phyloP scores from a whole-genome alignment of 2,797 vertebrate species.

The Carcharodon carcharias region DNA sequence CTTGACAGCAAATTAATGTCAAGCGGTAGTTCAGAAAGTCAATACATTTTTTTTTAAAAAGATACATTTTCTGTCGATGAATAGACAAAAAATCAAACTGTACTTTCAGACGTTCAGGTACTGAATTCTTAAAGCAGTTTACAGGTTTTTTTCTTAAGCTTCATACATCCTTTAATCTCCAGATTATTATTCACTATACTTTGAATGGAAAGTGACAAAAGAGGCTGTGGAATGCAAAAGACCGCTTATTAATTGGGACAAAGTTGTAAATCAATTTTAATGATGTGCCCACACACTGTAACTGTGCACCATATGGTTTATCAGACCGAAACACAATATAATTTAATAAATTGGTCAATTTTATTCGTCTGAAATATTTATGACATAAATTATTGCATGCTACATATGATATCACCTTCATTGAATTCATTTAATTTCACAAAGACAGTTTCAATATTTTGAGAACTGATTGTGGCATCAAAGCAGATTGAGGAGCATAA shows the following conservation, averaged over 20 bases:
- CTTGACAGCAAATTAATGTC: conserved; percentile 28
- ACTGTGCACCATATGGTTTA: not conserved
- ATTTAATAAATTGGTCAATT: conserved; percentile 27
- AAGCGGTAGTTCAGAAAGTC: conserved; percentile 11
- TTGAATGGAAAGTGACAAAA: conserved; percentile 7
- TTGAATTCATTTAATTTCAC: not conserved
- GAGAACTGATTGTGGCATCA: not conserved
- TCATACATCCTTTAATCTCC: not conserved
- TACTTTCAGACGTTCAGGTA: not conserved
- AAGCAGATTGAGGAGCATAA: not conserved
- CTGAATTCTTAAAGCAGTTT: not conserved
- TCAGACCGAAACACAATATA: not conserved
- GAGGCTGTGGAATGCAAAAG: not conserved
- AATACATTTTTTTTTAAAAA: not conserved
- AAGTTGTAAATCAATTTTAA: conserved; percentile 30
- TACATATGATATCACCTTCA: not conserved
- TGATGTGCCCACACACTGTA: not conserved
- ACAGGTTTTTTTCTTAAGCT: not conserved
- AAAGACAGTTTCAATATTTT: not conserved
- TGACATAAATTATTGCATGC: not conserved
- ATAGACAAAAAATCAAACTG: conserved; percentile 5
- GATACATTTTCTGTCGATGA: not conserved
- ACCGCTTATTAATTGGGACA: not conserved
- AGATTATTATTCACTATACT: not conserved
- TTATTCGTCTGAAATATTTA: not conserved